Conservation (phyloP, 2,113 vertebrate species). For the Puffinus mauretanicus region DNA sequence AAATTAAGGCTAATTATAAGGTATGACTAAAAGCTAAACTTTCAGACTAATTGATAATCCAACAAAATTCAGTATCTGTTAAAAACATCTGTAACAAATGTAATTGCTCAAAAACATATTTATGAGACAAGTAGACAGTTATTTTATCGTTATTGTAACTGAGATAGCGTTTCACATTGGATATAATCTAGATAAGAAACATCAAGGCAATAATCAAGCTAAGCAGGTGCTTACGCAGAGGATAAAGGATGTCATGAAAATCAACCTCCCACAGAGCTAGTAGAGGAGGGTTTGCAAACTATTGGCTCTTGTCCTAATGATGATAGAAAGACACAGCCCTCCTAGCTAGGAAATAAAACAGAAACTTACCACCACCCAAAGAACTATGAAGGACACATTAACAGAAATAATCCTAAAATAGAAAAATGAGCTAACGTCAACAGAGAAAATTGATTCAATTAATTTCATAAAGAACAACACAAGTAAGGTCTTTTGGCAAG, state of each 20-base stretch:
- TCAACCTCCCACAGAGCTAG: background rate
- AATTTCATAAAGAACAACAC: background rate
- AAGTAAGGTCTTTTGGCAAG: background rate
- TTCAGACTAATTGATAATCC: background rate
- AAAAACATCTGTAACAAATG: background rate
- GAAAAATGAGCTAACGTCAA: background rate
- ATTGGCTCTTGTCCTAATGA: background rate
- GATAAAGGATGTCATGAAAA: slow-evolving; percentile 16
- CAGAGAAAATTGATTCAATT: background rate
- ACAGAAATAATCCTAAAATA: background rate
- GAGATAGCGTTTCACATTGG: background rate
- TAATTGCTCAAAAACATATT: background rate
- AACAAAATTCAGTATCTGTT: background rate
- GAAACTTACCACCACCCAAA: background rate
- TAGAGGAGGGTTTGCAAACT: background rate
- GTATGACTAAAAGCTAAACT: background rate
- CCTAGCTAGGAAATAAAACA: background rate
- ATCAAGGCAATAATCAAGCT: background rate
- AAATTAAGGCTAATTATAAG: background rate
- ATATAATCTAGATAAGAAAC: background rate
- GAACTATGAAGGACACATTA: background rate
- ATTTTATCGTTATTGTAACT: background rate
- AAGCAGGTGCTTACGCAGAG: slow-evolving; percentile 15
- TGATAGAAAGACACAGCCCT: background rate
- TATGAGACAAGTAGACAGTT: background rate